A percentile compares a stretch with the other conserved stretches of the same genome.
These are phyloP conservation scores for Caenorhabditis inopinata DNA, from an alignment of 1,140 invertebrate species.

Conservation along the genomic window DNA sequence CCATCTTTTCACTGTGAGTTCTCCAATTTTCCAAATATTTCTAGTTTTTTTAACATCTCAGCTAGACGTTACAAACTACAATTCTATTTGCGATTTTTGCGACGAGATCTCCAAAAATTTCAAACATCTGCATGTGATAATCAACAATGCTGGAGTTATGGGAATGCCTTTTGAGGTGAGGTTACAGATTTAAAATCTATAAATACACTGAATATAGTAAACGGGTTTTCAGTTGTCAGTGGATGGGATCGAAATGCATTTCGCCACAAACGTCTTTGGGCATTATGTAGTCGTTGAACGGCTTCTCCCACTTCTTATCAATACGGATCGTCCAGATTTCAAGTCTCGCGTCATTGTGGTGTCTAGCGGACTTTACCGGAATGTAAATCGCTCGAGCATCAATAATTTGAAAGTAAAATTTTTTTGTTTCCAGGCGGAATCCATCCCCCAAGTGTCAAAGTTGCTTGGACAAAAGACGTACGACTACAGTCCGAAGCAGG, in stretches of 20 bases:
- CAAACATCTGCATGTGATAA: not conserved
- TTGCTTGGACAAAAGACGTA: constrained; percentile 31
- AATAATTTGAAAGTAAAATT: not conserved
- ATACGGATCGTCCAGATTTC: not conserved
- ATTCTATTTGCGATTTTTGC: constrained; percentile 2
- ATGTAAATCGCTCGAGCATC: not conserved
- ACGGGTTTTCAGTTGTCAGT: constrained; percentile 34
- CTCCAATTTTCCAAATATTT: no score
- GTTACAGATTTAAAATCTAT: no score
- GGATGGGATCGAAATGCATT: constrained; percentile 45
- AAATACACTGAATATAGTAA: no score
- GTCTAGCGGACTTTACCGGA: constrained; percentile 39
- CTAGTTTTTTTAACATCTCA: no score
- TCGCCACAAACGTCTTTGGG: constrained; percentile 41
- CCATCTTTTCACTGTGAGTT: constrained; percentile 1
- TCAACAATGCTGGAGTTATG: constrained; percentile 26
- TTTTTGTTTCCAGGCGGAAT: constrained; percentile 6
- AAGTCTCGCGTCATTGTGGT: constrained; percentile 38
- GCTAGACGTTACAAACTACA: constrained; percentile 5
- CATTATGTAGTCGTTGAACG: constrained; percentile 43
- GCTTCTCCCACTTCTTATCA: constrained; percentile 32
- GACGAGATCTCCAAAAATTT: not conserved
- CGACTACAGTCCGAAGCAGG: constrained; percentile 33
- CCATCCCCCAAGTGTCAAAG: constrained; percentile 5
- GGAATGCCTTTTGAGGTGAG: constrained; percentile 5